Conservation (phyloP, 2,797 vertebrate species). For the Acrossocheilus fasciatus region DNA sequence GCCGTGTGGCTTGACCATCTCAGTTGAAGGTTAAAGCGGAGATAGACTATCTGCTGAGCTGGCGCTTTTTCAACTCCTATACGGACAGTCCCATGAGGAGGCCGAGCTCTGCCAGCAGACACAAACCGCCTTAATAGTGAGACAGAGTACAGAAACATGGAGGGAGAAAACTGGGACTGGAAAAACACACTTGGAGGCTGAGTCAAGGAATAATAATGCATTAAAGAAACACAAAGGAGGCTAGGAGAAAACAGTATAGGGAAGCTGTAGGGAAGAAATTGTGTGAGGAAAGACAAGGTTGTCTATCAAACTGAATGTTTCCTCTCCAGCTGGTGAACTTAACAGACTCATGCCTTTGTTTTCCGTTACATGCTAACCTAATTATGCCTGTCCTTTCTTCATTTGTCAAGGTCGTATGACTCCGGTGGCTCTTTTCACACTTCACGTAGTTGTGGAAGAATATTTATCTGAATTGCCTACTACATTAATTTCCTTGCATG, state of each 20-base stretch:
- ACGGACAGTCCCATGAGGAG: constrained; percentile 46
- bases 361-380: constrained; percentile 44
- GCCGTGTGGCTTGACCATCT: constrained; percentile 46
- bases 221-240: constrained; percentile 3
- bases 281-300: not conserved
- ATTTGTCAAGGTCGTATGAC: constrained; percentile 7
- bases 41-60: constrained; percentile 68
- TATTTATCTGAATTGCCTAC: constrained; percentile 23
- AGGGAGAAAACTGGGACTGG: not conserved
- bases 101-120: constrained; percentile 37
- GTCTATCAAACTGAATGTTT: not conserved
- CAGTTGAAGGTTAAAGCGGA: constrained; percentile 69
- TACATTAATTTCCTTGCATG: constrained; percentile 25
- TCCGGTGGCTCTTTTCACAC: constrained; percentile 31
- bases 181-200: not conserved
- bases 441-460: constrained; percentile 28
- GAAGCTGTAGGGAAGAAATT: not conserved
- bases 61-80: constrained; percentile 62
- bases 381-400: constrained; percentile 52
- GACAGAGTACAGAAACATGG: not conserved
- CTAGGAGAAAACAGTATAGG: not conserved
- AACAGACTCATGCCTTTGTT: constrained; percentile 27
- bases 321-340: not conserved
- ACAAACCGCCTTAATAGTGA: constrained; percentile 37
- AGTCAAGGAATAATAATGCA: not conserved